Conservation (phyloP, 2,888 invertebrate genomes). For the Chelonus formosanus region DNA sequence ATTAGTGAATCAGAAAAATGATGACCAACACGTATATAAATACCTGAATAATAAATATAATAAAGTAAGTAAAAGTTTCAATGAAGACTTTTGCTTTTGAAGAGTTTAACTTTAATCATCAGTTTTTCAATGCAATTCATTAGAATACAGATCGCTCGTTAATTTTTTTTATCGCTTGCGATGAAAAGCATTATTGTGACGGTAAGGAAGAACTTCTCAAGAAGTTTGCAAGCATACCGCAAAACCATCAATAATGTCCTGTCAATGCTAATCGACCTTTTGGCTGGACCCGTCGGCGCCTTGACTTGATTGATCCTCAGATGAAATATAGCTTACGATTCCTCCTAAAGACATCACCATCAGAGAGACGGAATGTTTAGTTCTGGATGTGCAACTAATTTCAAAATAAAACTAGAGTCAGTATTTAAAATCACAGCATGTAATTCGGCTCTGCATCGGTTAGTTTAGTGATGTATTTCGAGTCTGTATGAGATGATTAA, state of each 20-base stretch:
- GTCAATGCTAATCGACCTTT: conserved; percentile 35
- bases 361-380: background rate
- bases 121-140: conserved; percentile 20
- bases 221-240: conserved; percentile 27
- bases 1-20: background rate
- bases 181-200: conserved; percentile 13
- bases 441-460: conserved; percentile 18
- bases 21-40: too few species aligned
- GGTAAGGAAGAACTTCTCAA: conserved; percentile 24
- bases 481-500: conserved; percentile 56
- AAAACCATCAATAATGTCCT: conserved; percentile 32
- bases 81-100: conserved; percentile 5
- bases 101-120: conserved; percentile 1
- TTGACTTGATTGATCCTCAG: conserved; percentile 28
- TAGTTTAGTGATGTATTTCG: conserved; percentile 47
- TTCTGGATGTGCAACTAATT: background rate
- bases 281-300: conserved; percentile 32
- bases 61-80: background rate
- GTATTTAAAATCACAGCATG: conserved; percentile 60
- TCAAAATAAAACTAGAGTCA: conserved; percentile 43
- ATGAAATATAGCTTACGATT: conserved; percentile 10
- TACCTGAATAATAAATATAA: too few species aligned
- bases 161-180: background rate
- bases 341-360: conserved; percentile 19
- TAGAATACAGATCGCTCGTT: conserved; percentile 16